These are phyloP conservation scores for Platyrinchus mystaceus DNA, from an alignment of 2,797 vertebrate species.

Conservation along the genomic window DNA sequence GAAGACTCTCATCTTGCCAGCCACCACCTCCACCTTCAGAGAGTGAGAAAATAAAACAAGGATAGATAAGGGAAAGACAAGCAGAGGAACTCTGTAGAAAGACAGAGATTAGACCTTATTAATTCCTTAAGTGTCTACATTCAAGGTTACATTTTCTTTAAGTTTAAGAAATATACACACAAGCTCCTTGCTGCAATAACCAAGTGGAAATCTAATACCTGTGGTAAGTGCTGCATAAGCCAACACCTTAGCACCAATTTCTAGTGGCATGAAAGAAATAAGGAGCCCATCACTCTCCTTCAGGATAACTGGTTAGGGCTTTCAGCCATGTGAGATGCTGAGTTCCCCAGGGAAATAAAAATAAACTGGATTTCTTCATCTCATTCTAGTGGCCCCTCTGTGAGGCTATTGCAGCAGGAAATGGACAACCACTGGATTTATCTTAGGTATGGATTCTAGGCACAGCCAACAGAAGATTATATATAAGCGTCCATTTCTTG, in stretches of 20 bases:
- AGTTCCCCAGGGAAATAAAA: not conserved
- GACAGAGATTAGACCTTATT: not conserved
- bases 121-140: not conserved
- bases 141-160: not conserved
- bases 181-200: not conserved
- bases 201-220: not conserved
- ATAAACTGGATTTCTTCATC: not conserved
- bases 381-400: not conserved
- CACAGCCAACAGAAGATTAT: not conserved
- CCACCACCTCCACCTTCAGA: conserved; percentile 83
- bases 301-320: not conserved
- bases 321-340: not conserved
- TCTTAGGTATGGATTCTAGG: not conserved
- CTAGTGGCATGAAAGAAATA: not conserved
- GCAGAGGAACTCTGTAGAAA: not conserved
- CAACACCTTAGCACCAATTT: not conserved
- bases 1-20: conserved; percentile 77
- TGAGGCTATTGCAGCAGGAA: not conserved
- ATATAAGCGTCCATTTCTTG: not conserved
- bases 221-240: not conserved
- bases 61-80: not conserved
- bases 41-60: not conserved
- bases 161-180: not conserved
- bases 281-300: not conserved
- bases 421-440: not conserved